A percentile compares a stretch with the other conserved stretches of the same genome.
Evolutionary conservation across 2,888 invertebrate species (phyloP).

Genomic region (Rosalia funebris): DNA sequence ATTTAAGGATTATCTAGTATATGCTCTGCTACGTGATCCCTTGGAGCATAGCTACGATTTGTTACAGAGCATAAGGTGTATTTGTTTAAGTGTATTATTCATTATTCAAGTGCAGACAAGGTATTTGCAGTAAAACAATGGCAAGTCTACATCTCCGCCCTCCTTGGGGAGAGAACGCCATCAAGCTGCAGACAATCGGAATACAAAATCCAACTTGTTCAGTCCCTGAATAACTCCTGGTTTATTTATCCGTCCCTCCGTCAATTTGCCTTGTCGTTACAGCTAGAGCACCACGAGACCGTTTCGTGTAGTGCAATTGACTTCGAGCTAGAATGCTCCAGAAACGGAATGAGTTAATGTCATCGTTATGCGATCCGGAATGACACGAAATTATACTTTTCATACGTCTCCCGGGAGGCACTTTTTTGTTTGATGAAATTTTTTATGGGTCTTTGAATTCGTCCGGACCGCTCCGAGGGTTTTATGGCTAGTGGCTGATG

Average conservation of each 20-base stretch:
- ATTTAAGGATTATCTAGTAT: too few species aligned
- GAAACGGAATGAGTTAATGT: conserved; percentile 28
- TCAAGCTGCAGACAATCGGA: conserved; percentile 42
- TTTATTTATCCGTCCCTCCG: conserved; percentile 45
- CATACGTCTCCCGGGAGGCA: conserved; percentile 11
- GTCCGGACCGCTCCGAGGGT: too few species aligned
- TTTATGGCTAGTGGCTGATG: too few species aligned
- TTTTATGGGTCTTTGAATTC: too few species aligned
- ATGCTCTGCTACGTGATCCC: too few species aligned
- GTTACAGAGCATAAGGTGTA: too few species aligned
- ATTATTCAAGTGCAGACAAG: background rate
- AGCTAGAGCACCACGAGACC: conserved; percentile 9
- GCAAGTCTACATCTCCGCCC: conserved; percentile 14
- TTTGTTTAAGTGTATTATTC: background rate
- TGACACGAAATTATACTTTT: conserved; percentile 10
- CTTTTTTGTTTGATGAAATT: conserved; percentile 5
- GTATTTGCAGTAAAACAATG: conserved; percentile 21
- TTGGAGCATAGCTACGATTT: too few species aligned
- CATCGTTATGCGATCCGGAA: conserved; percentile 18
- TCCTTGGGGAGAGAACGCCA: conserved; percentile 33
- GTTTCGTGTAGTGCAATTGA: conserved; percentile 22
- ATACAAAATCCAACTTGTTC: conserved; percentile 42
- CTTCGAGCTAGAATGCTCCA: conserved; percentile 17
- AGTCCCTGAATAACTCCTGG: conserved; percentile 40
- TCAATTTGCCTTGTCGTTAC: conserved; percentile 38